Conservation (phyloP, 2,797 vertebrate genomes). For the Myioborus melanocephalus region DNA sequence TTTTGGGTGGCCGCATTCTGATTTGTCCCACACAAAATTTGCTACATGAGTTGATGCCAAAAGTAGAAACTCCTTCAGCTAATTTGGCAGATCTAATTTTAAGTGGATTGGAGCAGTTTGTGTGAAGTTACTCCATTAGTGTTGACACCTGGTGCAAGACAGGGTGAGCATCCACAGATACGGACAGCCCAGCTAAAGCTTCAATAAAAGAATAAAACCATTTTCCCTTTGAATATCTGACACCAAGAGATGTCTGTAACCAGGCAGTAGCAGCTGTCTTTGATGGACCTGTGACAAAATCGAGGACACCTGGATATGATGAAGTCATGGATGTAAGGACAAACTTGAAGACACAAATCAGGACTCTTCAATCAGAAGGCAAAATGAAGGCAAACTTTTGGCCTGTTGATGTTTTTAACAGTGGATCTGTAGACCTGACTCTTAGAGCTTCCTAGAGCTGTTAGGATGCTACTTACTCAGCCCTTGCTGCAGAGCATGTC, state of each 20-base stretch:
- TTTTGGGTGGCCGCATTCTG: not conserved
- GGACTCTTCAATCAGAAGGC: not conserved
- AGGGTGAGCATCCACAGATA: not conserved
- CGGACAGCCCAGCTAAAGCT: not conserved
- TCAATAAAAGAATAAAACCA: not conserved
- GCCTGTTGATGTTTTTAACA: not conserved
- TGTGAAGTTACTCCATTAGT: not conserved
- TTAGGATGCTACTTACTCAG: not conserved
- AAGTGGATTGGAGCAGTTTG: not conserved
- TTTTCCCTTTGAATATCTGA: not conserved
- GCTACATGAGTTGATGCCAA: not conserved
- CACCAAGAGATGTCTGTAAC: not conserved
- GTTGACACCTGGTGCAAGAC: not conserved
- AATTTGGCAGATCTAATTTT: not conserved
- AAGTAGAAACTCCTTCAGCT: not conserved
- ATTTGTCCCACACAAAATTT: not conserved
- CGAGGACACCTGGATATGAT: not conserved
- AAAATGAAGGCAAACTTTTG: not conserved
- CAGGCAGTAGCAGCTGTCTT: not conserved
- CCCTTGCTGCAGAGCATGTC: not conserved
- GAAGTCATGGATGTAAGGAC: not conserved
- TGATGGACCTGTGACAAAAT: not conserved
- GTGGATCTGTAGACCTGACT: not conserved
- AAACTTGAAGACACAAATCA: not conserved
- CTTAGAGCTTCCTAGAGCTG: not conserved